These are phyloP conservation scores for Holothuria glaberrima DNA, from an alignment of 35 echinoderm and acorn worm species.

Conservation along the genomic window DNA sequence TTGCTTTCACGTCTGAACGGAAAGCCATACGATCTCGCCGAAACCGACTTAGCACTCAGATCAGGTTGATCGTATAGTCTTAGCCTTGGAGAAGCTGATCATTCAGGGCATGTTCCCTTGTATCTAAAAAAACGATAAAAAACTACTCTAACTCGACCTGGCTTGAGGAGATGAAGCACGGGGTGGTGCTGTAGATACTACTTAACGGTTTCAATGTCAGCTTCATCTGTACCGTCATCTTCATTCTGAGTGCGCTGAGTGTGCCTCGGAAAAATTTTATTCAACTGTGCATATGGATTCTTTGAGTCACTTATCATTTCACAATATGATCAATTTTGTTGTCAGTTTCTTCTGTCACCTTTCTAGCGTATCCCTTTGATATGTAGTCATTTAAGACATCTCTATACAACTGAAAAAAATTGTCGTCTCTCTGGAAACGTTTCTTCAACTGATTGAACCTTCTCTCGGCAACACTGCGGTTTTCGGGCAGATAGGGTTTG, in stretches of 20 bases:
- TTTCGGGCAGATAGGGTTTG: constrained; percentile 19
- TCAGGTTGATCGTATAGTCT: constrained; percentile 73
- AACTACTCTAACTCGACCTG: constrained; percentile 62
- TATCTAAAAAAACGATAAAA: constrained; percentile 64
- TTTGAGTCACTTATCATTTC: background rate
- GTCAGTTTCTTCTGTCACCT: background rate
- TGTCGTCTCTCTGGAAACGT: constrained; percentile 25
- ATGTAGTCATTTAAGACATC: background rate
- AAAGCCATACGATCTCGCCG: constrained; percentile 55
- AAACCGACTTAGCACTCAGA: constrained; percentile 58
- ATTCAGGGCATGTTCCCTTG: constrained; percentile 69
- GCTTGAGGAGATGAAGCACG: constrained; percentile 70
- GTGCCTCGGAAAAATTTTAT: background rate
- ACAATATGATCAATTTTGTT: background rate
- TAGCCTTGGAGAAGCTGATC: constrained; percentile 63
- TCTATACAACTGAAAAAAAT: constrained; percentile 42
- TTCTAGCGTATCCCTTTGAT: constrained; percentile 21
- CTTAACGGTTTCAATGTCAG: background rate
- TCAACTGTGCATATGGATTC: background rate
- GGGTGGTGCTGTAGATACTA: constrained; percentile 79
- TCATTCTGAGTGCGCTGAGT: background rate
- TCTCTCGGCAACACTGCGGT: background rate
- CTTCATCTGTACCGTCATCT: background rate
- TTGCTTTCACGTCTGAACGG: constrained; percentile 54
- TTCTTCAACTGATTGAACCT: constrained; percentile 30